Base-by-base conservation (phyloP, 2,888 invertebrate genomes). In the Lasioglossum vierecki region DNA sequence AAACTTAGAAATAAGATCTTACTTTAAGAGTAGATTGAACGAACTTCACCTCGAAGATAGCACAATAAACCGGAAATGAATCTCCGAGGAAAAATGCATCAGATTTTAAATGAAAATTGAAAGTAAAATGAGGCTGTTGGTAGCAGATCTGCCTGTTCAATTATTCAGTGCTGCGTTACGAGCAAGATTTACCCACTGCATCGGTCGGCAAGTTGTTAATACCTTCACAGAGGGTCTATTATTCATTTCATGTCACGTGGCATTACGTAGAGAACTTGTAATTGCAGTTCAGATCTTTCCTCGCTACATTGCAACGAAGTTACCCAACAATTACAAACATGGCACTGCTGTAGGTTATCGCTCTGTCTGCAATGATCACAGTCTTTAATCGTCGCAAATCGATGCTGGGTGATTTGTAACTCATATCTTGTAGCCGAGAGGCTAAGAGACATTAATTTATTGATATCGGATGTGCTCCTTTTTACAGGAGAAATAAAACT, bases 201-300 rank as follows among this genome's bases (percentile, higher is more conserved):
- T 26, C 60, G 60, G 26, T 13, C 13, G 60, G 26, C 26, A 0
- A 13, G 60, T 26, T 26, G 60, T 60, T 60, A 60, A 60, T 60
- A 60, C 60, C 26, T 26, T 60, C 60, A 11, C 60, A 2, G 60
- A 26, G 26, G 60, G 60, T 26, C 60, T 60, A 60, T 60, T 60
- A 60, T 60, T 60, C 60, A 60, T 60, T 60, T 60, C 60, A 26
- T 60, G 60, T 60, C 60, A 60, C 60, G 60, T 60, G n/a, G 60
- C 60, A 60, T 26, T 60, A 60, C 60, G n/a, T 26, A n/a, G 26
- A 13, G 26, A 26, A 60, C 60, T 11, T 60, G 60, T 60, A 60
- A 60, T 60, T 60, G 26, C 60, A 13, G 60, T 60, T n/a, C 60
- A 26, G 60, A 60, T 60, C 60, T 26, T 60, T 60, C 26, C 26